A percentile compares a stretch with the other conserved stretches of the same genome.
Conservation (phyloP, 2,113 vertebrate genomes). For the Gulo gulo region DNA sequence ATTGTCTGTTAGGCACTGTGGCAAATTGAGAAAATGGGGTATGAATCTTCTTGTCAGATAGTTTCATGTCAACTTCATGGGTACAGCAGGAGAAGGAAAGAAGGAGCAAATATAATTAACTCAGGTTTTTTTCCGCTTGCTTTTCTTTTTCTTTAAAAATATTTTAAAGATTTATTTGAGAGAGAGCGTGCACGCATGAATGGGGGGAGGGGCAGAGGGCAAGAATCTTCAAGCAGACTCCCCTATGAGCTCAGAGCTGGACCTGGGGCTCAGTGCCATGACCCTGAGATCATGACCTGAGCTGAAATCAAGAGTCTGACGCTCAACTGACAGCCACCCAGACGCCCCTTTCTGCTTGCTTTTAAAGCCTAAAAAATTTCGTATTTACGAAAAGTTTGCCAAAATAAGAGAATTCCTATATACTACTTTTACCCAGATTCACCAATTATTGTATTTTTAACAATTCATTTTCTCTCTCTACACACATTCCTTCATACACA, state of each 20-base stretch:
- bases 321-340: neutral
- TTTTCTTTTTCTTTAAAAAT: neutral
- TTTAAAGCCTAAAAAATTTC: slow-evolving; percentile 22
- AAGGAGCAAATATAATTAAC: neutral
- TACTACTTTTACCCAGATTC: neutral
- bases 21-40: neutral
- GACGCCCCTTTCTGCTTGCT: neutral
- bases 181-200: neutral
- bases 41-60: neutral
- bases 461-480: neutral
- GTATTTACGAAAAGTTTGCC: neutral
- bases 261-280: neutral
- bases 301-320: neutral
- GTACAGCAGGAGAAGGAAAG: neutral
- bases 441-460: neutral
- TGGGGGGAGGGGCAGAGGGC: neutral
- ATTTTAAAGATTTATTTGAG: neutral
- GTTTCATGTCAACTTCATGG: neutral
- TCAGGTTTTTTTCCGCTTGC: neutral
- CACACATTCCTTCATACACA: neutral
- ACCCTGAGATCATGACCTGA: neutral
- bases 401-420: neutral
- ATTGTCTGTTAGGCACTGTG: neutral
- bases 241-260: no score
- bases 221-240: neutral